phyloP scores from a whole-genome alignment of 2,113 vertebrate species.

The Probosciger aterrimus region DNA sequence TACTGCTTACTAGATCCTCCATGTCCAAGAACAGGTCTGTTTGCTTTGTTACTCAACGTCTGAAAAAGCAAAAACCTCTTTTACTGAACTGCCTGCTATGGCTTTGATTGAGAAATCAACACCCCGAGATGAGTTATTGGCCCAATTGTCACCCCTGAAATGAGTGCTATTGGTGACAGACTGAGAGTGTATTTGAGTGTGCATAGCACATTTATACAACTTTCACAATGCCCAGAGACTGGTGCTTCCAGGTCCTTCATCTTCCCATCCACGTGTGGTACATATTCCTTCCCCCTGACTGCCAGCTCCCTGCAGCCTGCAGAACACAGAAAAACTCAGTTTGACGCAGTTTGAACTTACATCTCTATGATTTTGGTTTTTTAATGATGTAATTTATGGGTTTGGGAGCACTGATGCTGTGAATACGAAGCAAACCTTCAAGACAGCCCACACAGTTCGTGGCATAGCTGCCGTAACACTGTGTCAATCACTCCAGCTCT shows the following conservation, averaged over 20 bases:
- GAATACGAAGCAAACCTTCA: background rate
- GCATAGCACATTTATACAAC: background rate
- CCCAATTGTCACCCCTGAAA: background rate
- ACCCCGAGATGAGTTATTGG: background rate
- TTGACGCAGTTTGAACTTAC: background rate
- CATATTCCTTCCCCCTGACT: background rate
- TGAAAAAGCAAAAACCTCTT: background rate
- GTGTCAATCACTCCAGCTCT: background rate
- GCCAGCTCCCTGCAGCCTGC: background rate
- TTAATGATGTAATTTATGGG: background rate
- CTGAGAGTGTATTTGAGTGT: background rate
- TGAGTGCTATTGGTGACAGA: background rate
- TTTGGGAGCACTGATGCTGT: background rate
- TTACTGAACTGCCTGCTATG: background rate
- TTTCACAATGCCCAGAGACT: background rate
- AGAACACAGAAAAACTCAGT: background rate
- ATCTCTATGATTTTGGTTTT: background rate
- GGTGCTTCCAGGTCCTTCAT: background rate
- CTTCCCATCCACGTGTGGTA: background rate
- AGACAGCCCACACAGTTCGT: background rate
- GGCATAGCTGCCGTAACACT: background rate
- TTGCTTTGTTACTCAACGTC: background rate
- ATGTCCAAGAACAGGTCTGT: background rate
- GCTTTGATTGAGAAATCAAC: background rate
- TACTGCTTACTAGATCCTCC: background rate